Evolutionary conservation across 2,888 invertebrate species (phyloP), one percentile per base, ranked within the genome.

Genomic region (Notocelia uddmanniana): DNA sequence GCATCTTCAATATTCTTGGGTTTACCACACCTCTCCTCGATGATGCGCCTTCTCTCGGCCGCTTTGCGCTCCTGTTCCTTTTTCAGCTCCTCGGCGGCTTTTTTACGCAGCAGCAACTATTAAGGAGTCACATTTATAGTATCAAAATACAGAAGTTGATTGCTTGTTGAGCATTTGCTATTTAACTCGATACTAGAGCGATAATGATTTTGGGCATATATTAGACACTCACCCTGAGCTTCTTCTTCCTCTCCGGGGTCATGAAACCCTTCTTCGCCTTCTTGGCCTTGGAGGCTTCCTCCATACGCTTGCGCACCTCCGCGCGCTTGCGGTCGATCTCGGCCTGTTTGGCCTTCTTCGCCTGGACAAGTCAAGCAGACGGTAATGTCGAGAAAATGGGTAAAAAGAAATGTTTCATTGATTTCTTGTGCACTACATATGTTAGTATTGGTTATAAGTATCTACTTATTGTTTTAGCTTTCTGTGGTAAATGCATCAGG

Each of bases 251-350:
- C 95, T 99, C 99, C 77, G 99, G 99, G 88, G 99, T 99, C 98
- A 99, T 99, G 97, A 99, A 99, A 96, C 99, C 99, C 95, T 99
- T 99, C 97, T 99, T 99, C 91, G 98, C 98, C 95, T 98, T 99
- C 95, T 99, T 99, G 91, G 98, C 98, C 92, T 98, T 98, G 93
- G 98, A 98, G 94, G 98, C 98, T 94, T 99, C 99, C 95, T 99
- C 99, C 96, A 99, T 97, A 91, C 99, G 98, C 95, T 98, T 98
- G 94, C 99, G 97, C 94, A 99, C 99, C 94, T 99, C 99, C 90
- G 99, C 99, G 95, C 99, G 98, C 96, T 99, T 98, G 95, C 98
- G 97, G 95, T 99, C 99, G 94, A 98, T 98, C 94, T 99, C 98
- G 92, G 97, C 97, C 96, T 98, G 98, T 95, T 98, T 99, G 95